Base-by-base conservation (phyloP, 1,140 invertebrate species). In the Diorhabda carinulata region DNA sequence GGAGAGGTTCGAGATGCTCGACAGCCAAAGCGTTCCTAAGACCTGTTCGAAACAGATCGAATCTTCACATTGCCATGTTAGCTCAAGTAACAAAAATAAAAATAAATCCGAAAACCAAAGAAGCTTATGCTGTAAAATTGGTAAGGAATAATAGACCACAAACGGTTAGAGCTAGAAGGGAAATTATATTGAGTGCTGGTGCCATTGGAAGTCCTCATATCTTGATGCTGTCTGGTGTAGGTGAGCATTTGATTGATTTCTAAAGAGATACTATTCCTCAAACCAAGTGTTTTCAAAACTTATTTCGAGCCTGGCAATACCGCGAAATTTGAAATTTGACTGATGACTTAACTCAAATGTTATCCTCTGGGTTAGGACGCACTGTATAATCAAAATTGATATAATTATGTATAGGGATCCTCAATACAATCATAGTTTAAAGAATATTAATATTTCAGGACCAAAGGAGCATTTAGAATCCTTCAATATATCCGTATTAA, bases 21-120 rank as follows among this genome's bases (percentile, higher is more conserved):
- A 95, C 95, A 1, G 88, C 94, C 1, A 94, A 94, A 79, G 95
- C 92, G 0, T 97, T 96, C 77, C 82, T 97, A 1, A 82, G 92
- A 64, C 94, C 95, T 0, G 88, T 94, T 0, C 84, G 91, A 8
- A 86, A 90, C 47, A 84, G 95, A 25, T 79, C 82, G 9, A 98
- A 98, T 77, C 82, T 98, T 0, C 91, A 95, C 76, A 87, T 96
- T 3, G 86, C 94, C 4, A 88, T 94, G 72, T 86, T 91, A 45
- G 86, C 94, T 1, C 90, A 95, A 66, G 93, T 86, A 0, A 88
- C 88, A 0, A 88, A 89, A 71, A 81, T 95, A 10, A 75, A 90
- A 3, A 89, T 93, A 45, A 87, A 92, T 70, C 74, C 76, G 57
- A 81, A 83, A 2, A 85, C 87, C 2, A 90, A 90, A 77, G 84